These are phyloP conservation scores for Champsocephalus gunnari DNA, from an alignment of 2,797 vertebrate genomes.

Conservation along the genomic window DNA sequence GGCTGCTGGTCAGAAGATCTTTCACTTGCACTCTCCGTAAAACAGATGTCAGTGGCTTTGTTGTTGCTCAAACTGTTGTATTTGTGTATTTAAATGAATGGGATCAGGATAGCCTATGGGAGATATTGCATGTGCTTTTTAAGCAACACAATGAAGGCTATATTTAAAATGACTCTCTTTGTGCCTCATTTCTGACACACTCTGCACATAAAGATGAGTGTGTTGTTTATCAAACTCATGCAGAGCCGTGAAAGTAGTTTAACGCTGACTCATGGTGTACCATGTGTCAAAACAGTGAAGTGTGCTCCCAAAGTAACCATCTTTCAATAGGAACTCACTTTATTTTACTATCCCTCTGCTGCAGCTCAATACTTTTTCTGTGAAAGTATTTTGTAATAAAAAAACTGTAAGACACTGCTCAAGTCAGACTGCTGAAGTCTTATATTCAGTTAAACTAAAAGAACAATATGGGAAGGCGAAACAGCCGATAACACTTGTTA, in stretches of 20 bases:
- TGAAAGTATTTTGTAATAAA: not conserved
- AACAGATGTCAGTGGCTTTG: constrained; percentile 30
- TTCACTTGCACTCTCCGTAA: constrained; percentile 22
- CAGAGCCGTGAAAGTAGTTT: not conserved
- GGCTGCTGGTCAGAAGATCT: constrained; percentile 36
- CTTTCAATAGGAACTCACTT: not conserved
- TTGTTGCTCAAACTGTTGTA: not conserved
- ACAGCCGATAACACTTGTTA: not conserved
- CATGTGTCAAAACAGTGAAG: not conserved
- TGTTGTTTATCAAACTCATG: not conserved
- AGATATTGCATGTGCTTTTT: not conserved
- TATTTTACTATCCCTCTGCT: not conserved
- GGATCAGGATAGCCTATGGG: not conserved
- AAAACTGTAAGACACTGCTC: not conserved
- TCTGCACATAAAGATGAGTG: not conserved
- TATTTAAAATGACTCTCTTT: not conserved
- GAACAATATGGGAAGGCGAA: not conserved
- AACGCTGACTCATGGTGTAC: not conserved
- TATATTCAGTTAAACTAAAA: not conserved
- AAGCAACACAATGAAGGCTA: not conserved
- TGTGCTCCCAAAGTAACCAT: not conserved
- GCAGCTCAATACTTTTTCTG: not conserved
- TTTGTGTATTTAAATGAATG: not conserved
- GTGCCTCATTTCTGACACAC: not conserved
- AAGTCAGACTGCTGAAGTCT: not conserved